These are phyloP conservation scores for Brenthis hecate DNA, from an alignment of 2,888 invertebrate species.

Conservation along the genomic window DNA sequence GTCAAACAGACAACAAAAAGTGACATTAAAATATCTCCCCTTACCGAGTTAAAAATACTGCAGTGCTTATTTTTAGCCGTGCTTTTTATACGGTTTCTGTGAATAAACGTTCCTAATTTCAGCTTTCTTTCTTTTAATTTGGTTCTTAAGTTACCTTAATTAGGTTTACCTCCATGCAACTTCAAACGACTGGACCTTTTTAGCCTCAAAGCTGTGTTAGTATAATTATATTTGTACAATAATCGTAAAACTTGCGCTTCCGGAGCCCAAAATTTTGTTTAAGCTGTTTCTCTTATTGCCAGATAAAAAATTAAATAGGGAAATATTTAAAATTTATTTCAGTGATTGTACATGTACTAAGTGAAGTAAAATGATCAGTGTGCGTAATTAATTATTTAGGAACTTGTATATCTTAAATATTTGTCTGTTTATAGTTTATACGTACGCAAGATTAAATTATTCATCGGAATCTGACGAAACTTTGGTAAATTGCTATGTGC, in stretches of 20 bases:
- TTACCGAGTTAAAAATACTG: conserved; percentile 16
- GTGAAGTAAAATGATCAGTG: no score
- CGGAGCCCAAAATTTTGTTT: conserved; percentile 47
- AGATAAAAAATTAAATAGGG: no score
- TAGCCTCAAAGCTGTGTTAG: conserved; percentile 47
- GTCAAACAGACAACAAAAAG: not conserved
- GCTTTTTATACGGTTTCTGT: conserved; percentile 13
- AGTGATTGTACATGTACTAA: no score
- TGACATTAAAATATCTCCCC: conserved; percentile 8
- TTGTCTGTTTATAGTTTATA: no score
- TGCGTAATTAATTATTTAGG: no score
- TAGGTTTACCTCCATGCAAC: conserved; percentile 31
- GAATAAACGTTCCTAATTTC: conserved; percentile 17
- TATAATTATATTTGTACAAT: conserved; percentile 56
- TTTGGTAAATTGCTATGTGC: no score
- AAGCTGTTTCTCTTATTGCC: conserved; percentile 8
- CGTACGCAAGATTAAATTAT: no score
- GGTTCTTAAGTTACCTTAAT: conserved; percentile 31
- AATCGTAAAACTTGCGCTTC: conserved; percentile 52
- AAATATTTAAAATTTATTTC: no score
- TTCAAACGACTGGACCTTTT: conserved; percentile 39
- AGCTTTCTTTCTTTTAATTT: conserved; percentile 24
- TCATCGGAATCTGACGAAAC: no score
- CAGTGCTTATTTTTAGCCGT: conserved; percentile 12
- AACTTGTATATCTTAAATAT: no score